Percentiles rank a stretch among this genome's conserved stretches.
Conservation (phyloP, 2,888 invertebrate genomes). For the Oscheius onirici region DNA sequence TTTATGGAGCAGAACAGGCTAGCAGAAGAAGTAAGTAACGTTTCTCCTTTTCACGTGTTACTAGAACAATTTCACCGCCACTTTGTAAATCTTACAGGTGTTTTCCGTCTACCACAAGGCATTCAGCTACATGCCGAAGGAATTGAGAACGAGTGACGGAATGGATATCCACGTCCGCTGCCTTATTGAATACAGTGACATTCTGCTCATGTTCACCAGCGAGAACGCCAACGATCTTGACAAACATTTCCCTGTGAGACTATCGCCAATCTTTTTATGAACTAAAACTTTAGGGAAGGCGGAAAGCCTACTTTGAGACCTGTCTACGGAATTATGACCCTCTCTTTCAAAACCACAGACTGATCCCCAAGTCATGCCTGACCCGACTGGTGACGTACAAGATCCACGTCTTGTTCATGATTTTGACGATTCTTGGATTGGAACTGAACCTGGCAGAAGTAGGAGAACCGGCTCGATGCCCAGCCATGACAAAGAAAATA, state of each 20-base stretch:
- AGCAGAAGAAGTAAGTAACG: slow-evolving; percentile 8
- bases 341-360: not conserved
- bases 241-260: slow-evolving; percentile 7
- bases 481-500: not conserved
- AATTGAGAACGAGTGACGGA: slow-evolving; percentile 3
- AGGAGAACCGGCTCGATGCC: not conserved
- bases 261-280: not conserved
- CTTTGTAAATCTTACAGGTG: slow-evolving; percentile 3
- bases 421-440: not conserved
- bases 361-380: not conserved
- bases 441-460: slow-evolving; percentile 4
- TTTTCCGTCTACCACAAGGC: not conserved
- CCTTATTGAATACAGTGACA: slow-evolving; percentile 9
- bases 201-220: not conserved
- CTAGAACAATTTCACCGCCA: too few species aligned
- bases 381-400: slow-evolving; percentile 1
- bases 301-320: slow-evolving; percentile 6
- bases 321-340: slow-evolving; percentile 6
- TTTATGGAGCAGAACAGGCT: slow-evolving; percentile 9
- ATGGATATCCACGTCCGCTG: slow-evolving; percentile 17
- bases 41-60: too few species aligned
- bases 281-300: not conserved
- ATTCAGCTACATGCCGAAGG: slow-evolving; percentile 18
- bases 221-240: not conserved
- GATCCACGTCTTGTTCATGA: not conserved